Conservation (phyloP, 2,113 vertebrate genomes). For the Myotis brandtii region DNA sequence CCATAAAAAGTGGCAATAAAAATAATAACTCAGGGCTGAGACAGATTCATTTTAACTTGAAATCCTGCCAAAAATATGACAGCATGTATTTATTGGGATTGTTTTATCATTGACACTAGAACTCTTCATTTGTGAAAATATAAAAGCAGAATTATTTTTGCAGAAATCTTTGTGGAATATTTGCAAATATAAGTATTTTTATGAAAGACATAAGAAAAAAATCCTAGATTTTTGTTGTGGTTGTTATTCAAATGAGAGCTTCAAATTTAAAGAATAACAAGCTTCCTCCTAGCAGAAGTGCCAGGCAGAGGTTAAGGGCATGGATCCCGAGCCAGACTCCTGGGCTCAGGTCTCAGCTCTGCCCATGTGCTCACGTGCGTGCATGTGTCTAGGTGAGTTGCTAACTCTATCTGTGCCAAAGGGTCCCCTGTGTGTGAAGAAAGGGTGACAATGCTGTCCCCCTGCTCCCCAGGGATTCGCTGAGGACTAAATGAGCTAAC, state of each 20-base stretch:
- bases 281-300: not conserved
- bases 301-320: not conserved
- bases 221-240: not conserved
- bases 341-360: not conserved
- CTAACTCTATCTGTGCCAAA: not conserved
- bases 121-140: not conserved
- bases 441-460: too few relatives aligned
- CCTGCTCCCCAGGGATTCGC: not conserved
- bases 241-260: not conserved
- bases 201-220: not conserved
- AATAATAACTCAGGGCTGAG: slow-evolving; percentile 22
- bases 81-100: not conserved
- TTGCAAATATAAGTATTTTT: not conserved
- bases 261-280: not conserved
- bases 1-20: slow-evolving; percentile 38
- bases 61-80: not conserved
- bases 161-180: slow-evolving; percentile 7
- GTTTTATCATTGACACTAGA: not conserved
- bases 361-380: rapidly evolving
- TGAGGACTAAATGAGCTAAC: not conserved
- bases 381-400: not conserved
- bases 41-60: not conserved
- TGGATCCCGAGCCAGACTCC: not conserved
- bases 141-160: not conserved
- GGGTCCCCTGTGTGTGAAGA: not conserved